phyloP scores from a whole-genome alignment of 2,797 vertebrate genomes.

The Poeciliopsis infans region DNA sequence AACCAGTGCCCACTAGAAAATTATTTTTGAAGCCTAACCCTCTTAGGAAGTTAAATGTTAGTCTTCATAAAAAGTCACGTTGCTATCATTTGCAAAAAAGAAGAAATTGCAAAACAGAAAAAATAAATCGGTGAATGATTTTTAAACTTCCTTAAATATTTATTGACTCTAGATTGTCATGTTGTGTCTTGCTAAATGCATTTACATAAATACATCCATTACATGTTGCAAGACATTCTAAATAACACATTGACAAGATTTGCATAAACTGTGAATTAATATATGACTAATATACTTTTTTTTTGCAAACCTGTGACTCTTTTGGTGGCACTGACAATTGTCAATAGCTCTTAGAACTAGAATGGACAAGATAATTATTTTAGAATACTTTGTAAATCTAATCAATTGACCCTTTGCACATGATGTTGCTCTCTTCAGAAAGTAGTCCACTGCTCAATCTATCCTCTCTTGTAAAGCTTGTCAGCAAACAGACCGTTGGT shows the following conservation, averaged over 20 bases:
- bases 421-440: too few species aligned
- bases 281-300: neutral
- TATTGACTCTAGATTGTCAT: neutral
- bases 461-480: too few species aligned
- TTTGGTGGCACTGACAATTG: neutral
- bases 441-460: too few species aligned
- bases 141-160: neutral
- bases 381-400: neutral
- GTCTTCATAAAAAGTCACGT: neutral
- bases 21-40: neutral
- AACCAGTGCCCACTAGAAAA: slow-evolving; percentile 21
- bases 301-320: neutral
- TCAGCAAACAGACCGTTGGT: too few species aligned
- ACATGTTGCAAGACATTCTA: neutral
- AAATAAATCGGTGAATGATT: neutral
- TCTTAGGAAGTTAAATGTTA: neutral
- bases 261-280: neutral
- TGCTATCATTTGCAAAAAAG: neutral
- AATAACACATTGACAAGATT: neutral
- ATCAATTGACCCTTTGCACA: neutral
- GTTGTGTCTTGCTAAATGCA: neutral
- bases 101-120: neutral
- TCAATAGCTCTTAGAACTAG: neutral
- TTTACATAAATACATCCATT: neutral
- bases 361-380: neutral